Evolutionary conservation across 2,113 vertebrate species (phyloP).

Genomic region (Mirza zaza): DNA sequence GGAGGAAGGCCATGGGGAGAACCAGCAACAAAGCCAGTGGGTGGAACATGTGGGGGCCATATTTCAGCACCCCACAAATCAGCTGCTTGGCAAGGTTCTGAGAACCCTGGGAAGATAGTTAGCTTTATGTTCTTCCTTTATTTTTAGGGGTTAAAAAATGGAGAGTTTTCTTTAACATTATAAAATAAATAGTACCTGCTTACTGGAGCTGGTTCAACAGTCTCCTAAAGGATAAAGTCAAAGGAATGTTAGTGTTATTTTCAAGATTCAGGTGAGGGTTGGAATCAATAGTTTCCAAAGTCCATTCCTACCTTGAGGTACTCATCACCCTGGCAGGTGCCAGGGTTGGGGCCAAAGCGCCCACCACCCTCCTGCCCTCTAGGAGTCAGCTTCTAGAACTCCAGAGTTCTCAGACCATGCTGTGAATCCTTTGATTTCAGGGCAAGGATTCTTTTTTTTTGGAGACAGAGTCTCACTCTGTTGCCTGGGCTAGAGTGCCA

Average conservation of each 20-base stretch:
- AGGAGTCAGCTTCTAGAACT: neutral
- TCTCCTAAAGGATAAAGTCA: neutral
- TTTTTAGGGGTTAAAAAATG: neutral
- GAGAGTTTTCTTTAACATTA: neutral
- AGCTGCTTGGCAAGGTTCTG: neutral
- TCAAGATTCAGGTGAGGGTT: neutral
- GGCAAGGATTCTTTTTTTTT: neutral
- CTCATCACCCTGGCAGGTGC: neutral
- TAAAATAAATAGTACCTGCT: neutral
- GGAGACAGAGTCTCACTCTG: too few species aligned
- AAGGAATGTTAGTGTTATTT: neutral
- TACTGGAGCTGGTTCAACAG: neutral
- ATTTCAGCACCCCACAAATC: neutral
- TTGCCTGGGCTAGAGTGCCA: too few species aligned
- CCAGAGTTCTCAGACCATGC: neutral
- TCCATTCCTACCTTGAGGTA: neutral
- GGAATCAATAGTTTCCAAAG: neutral
- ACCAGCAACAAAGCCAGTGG: neutral
- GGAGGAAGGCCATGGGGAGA: neutral
- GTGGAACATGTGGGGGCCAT: too few species aligned
- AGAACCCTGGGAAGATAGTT: neutral
- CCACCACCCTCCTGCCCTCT: neutral
- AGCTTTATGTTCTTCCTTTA: neutral
- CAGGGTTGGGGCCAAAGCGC: neutral
- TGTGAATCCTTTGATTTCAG: neutral